phyloP scores from a whole-genome alignment of 2,888 invertebrate genomes.

The Adineta ricciae region DNA sequence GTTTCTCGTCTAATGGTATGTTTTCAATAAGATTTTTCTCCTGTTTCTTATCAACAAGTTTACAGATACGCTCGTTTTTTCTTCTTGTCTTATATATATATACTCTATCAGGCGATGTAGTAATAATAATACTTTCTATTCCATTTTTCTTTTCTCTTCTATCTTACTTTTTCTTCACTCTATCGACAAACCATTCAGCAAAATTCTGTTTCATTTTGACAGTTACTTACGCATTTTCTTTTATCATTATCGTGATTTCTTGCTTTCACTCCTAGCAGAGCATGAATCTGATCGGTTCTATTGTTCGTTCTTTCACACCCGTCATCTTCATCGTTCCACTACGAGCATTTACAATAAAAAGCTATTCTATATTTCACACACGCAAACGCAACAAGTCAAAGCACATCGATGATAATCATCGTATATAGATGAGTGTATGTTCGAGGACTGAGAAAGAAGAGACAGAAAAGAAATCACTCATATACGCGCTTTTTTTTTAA shows the following conservation, averaged over 20 bases:
- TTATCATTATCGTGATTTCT: neutral
- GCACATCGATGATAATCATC: neutral
- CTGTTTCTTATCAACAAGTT: neutral
- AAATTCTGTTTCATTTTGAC: constrained; percentile 11
- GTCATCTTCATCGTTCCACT: neutral
- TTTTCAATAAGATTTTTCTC: neutral
- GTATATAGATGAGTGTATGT: neutral
- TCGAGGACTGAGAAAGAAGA: neutral
- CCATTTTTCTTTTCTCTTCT: neutral
- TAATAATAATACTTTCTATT: neutral
- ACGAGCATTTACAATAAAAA: neutral
- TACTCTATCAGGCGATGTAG: neutral
- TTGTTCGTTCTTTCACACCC: neutral
- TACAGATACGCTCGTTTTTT: neutral
- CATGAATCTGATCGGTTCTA: neutral
- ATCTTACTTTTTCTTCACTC: neutral
- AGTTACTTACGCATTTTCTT: neutral
- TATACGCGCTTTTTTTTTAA: neutral
- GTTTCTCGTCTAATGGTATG: neutral
- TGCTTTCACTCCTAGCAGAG: neutral
- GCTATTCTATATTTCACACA: neutral
- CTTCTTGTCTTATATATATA: neutral
- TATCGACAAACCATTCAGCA: neutral
- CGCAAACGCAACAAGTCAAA: neutral
- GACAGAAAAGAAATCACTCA: constrained; percentile 13